Base-by-base conservation (phyloP, 2,113 vertebrate species). In the Pterocles gutturalis region DNA sequence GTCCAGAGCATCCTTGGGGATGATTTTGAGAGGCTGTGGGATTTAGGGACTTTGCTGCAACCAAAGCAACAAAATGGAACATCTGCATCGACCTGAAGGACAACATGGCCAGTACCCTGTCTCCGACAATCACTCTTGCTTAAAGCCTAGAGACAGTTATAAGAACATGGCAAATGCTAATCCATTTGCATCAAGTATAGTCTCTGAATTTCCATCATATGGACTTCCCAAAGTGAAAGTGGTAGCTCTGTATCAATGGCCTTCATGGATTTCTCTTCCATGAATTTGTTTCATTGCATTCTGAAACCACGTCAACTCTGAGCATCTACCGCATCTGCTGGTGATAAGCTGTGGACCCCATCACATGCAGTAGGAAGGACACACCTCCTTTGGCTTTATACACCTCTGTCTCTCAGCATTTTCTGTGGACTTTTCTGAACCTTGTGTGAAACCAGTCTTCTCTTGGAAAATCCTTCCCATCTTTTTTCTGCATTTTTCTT, bases 81-180 rank as follows among this genome's bases (percentile, higher is more conserved):
- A 33, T 12, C 28, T 94, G 3, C 17, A 26, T 66, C 55, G 46
- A 22, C n/a, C 24, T 33, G 34, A 66, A 61, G 38, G 12, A 33
- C 10, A 14, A 5, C 6, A 7, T 3, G 18, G 9, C 21, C 0
- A 60, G 10, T 46, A 7, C 5, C 73, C 31, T 54, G 9, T 6
- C 22, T 61, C 20, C 7, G 0, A 17, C 0, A 1, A 22, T 7
- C 0, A 0, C 54, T 60, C 9, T n/a, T 46, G 12, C 7, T n/a
- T 62, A 33, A 67, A 75, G 24, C 26, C 33, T 61, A 16, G 45
- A 77, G 55, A n/a, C 7, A 24, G 22, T 22, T 9, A 4, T 2
- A 24, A 83, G 41, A 73, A 48, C 16, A 11, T 2, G 5, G 4
- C 8, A 41, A 48, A 8, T 4, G 70, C 21, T 79, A 33, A 48